A percentile compares a stretch with the other conserved stretches of the same genome.
Evolutionary conservation across 30 jellyfish, hydroid and myxozoan genomes (phyloP).

Genomic region (Chrysaora quinquecirrha): DNA sequence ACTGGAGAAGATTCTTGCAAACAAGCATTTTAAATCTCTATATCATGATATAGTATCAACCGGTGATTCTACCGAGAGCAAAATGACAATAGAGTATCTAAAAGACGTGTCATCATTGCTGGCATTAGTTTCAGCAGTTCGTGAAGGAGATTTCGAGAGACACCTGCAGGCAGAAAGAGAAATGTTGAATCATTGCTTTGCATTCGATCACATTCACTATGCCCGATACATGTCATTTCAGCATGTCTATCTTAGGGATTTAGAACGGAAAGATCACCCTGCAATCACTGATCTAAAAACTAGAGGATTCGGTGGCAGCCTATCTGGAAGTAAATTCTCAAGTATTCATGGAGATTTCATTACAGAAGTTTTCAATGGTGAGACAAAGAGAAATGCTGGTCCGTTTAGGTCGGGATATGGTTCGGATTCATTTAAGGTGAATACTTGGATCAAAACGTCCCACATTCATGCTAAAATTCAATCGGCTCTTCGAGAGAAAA

Average conservation of each 20-base stretch:
- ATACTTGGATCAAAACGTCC: conserved; percentile 49
- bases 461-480: conserved; percentile 2
- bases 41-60: background rate
- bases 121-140: conserved; percentile 31
- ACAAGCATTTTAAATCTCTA: background rate
- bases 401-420: conserved; percentile 44
- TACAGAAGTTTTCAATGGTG: conserved; percentile 60
- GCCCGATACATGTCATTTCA: conserved; percentile 60
- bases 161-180: conserved; percentile 42
- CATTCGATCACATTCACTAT: conserved; percentile 34
- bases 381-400: conserved; percentile 56
- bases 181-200: conserved; percentile 36
- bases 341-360: conserved; percentile 17
- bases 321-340: conserved; percentile 40
- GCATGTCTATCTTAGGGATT: conserved; percentile 41
- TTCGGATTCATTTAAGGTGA: conserved; percentile 1
- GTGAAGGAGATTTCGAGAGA: conserved; percentile 25
- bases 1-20: background rate
- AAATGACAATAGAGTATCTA: conserved; percentile 35
- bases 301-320: conserved; percentile 61
- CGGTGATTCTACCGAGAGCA: conserved; percentile 22
- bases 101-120: conserved; percentile 37
- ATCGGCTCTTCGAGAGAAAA: conserved; percentile 31
- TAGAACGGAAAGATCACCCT: conserved; percentile 15
- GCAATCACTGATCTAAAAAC: conserved; percentile 5